Evolutionary conservation across 2,888 invertebrate species (phyloP).

Genomic region (Leptinotarsa juncta): DNA sequence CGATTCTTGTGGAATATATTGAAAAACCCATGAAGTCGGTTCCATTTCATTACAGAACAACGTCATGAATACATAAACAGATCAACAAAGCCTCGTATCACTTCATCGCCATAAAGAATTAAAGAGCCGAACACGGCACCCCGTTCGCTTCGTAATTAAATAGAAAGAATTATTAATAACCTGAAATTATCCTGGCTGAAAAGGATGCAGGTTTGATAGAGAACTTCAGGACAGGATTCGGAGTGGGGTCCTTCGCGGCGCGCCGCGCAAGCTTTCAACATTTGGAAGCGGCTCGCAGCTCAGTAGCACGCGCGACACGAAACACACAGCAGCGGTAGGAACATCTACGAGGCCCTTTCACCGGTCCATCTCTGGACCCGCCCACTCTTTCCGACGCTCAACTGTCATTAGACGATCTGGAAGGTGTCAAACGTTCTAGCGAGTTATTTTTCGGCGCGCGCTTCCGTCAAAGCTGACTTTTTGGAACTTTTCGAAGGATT

Average conservation of each 20-base stretch:
- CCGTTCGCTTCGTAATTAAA: constrained; percentile 26
- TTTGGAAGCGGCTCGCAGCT: constrained; percentile 53
- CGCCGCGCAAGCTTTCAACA: constrained; percentile 56
- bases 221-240: constrained; percentile 43
- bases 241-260: constrained; percentile 53
- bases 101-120: neutral
- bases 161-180: constrained; percentile 35
- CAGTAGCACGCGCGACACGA: constrained; percentile 60
- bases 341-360: constrained; percentile 43
- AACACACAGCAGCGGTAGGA: constrained; percentile 44
- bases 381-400: constrained; percentile 50
- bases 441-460: constrained; percentile 1
- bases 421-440: constrained; percentile 30
- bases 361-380: constrained; percentile 54
- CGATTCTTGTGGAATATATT: no score
- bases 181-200: constrained; percentile 38
- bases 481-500: constrained; percentile 25
- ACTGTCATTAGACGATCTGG: constrained; percentile 25
- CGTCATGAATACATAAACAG: neutral
- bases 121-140: constrained; percentile 20
- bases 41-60: neutral
- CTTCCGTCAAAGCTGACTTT: constrained; percentile 31
- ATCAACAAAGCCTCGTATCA: neutral
- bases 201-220: constrained; percentile 45
- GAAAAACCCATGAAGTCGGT: no score